phyloP scores from a whole-genome alignment of 35 echinoderm and acorn worm genomes.

The Acanthaster planci region DNA sequence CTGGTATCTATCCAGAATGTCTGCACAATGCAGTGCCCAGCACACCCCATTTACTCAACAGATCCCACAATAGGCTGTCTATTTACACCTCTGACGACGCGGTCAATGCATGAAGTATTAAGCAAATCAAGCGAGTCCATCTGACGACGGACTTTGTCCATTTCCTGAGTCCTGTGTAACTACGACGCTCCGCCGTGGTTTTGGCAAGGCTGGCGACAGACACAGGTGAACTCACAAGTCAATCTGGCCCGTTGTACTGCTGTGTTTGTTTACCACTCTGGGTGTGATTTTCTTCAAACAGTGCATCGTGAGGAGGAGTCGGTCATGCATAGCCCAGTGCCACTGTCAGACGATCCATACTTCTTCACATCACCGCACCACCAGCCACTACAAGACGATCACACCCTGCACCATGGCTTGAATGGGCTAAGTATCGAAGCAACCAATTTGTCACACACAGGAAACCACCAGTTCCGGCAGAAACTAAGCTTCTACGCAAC shows the following conservation, averaged over 20 bases:
- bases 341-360: neutral
- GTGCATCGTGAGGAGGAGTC: slow-evolving; percentile 17
- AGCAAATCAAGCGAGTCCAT: neutral
- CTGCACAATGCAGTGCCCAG: neutral
- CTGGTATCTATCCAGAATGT: slow-evolving; percentile 5
- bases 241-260: neutral
- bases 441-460: neutral
- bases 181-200: neutral
- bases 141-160: neutral
- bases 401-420: neutral
- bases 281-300: neutral
- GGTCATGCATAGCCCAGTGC: neutral
- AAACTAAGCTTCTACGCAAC: neutral
- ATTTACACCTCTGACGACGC: neutral
- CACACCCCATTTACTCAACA: neutral
- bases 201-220: neutral
- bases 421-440: neutral
- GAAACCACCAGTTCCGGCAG: neutral
- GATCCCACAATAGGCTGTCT: neutral
- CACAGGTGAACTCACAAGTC: neutral
- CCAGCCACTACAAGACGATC: neutral
- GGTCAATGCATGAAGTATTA: neutral
- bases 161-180: neutral
- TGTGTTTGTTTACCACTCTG: slow-evolving; percentile 11
- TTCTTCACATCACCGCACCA: neutral